phyloP scores from a whole-genome alignment of 2,888 invertebrate genomes.

The Acronicta alni region DNA sequence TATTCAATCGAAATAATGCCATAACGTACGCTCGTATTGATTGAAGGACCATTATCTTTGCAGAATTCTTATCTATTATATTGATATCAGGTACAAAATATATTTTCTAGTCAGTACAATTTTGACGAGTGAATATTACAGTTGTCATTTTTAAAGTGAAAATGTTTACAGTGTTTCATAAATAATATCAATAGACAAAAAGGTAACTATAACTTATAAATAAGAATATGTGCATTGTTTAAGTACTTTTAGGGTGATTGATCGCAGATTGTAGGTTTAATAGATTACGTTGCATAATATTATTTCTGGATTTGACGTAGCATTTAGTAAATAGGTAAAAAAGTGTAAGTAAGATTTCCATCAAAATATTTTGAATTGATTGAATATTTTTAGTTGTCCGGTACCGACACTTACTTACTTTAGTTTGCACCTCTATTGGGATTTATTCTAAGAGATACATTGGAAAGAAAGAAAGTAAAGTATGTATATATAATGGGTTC shows the following conservation, averaged over 20 bases:
- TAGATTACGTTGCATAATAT: too few relatives aligned
- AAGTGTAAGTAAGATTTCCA: too few relatives aligned
- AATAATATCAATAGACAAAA: conserved; percentile 6
- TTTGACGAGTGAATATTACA: conserved; percentile 52
- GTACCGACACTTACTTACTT: too few relatives aligned
- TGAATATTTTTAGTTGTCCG: too few relatives aligned
- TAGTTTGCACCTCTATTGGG: too few relatives aligned
- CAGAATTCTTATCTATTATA: conserved; percentile 48
- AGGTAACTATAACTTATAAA: conserved; percentile 16
- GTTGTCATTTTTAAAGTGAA: conserved; percentile 29
- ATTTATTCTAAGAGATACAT: too few relatives aligned
- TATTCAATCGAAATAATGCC: neutral
- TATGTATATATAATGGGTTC: too few relatives aligned
- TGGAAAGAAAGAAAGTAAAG: too few relatives aligned
- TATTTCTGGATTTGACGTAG: too few relatives aligned
- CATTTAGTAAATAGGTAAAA: too few relatives aligned
- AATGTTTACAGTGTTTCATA: conserved; percentile 14
- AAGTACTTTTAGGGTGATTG: neutral
- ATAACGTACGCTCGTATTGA: conserved; percentile 47
- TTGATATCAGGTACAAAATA: conserved; percentile 46
- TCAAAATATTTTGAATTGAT: too few relatives aligned
- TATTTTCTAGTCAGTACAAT: conserved; percentile 49
- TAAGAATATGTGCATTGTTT: neutral
- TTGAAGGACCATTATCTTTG: conserved; percentile 48
- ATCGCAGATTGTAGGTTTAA: neutral